Evolutionary conservation across 2,888 invertebrate species (phyloP), one percentile per base, ranked within the genome.

Genomic region (Acanthosepion esculentum): DNA sequence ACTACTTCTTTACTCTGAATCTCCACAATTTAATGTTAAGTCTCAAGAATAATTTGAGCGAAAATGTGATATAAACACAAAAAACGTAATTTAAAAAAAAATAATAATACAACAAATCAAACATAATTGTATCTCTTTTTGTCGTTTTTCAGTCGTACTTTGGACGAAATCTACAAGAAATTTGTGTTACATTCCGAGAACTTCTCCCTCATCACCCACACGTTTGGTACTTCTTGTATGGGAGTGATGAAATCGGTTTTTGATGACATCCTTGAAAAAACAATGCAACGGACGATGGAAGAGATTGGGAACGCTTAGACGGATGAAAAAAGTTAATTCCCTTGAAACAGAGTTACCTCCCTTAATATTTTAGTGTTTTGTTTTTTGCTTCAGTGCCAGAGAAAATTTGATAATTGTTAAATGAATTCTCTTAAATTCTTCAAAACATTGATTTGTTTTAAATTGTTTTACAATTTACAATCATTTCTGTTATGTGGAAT

Each of bases 101-200:
- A 41, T 41, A 41, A 41, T 41, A 2, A 41, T 41, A 41, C 41
- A 55, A 23, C 20, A 6, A 20, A 23, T 23, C 59, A 59, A 59
- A 23, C 20, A 2, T 59, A 6, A 23, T 41, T 41, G 41, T 41
- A 41, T 20, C 23, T 59, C 20, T 18, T n/a, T n/a, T 15, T 78
- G n/a, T 78, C 10, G n/a, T 78, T n/a, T 78, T 78, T 78, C 78
- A 78, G 78, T n/a, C 78, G 18, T 12, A 78, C 78, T n/a, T 78
- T 78, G 78, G 78, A n/a, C n/a, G 78, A 78, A 78, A 78, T 78
- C 78, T 78, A 78, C 78, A n/a, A 78, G 12, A 78, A 78, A 78
- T 78, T 78, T 33, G 5, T 78, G 78, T n/a, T 78, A 78, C 78
- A 78, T 33, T 78, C 78, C 33, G 78, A 78, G 78, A 78, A 78